phyloP scores from a whole-genome alignment of 1,140 invertebrate genomes.

The Sipha flava region DNA sequence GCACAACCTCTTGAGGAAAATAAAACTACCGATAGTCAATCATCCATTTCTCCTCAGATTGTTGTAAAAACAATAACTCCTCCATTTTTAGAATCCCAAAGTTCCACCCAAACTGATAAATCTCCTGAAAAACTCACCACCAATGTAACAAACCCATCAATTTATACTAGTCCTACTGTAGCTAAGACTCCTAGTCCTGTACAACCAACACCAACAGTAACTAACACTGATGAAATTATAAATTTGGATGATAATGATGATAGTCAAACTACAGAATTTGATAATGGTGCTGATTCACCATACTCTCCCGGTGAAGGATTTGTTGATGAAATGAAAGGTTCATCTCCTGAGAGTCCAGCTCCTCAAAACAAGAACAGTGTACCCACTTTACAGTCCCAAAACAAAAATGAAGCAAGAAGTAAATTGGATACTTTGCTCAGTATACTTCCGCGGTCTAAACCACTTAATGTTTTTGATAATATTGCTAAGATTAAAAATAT shows the following conservation, averaged over 20 bases:
- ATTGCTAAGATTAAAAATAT: not conserved
- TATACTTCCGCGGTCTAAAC: slow-evolving; percentile 34
- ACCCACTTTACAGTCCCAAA: not conserved
- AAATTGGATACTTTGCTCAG: slow-evolving; percentile 53
- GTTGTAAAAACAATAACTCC: slow-evolving; percentile 32
- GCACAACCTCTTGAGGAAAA: slow-evolving; percentile 15
- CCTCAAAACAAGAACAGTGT: not conserved
- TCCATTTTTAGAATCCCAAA: slow-evolving; percentile 30
- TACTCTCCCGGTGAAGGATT: slow-evolving; percentile 76
- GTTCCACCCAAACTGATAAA: slow-evolving; percentile 13
- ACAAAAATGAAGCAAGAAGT: slow-evolving; percentile 41
- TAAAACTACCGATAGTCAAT: slow-evolving; percentile 1
- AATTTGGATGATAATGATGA: slow-evolving; percentile 34
- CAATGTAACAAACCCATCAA: not conserved
- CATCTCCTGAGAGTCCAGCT: slow-evolving; percentile 49
- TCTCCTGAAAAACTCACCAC: slow-evolving; percentile 25
- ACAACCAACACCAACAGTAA: not conserved
- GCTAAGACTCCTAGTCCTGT: slow-evolving; percentile 15
- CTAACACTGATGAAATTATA: not conserved
- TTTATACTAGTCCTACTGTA: slow-evolving; percentile 4
- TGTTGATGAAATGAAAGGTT: slow-evolving; percentile 77
- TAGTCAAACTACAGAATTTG: slow-evolving; percentile 34
- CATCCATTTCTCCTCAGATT: slow-evolving; percentile 34
- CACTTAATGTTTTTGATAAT: not conserved
- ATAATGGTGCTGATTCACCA: slow-evolving; percentile 54